These are phyloP conservation scores for Ochropleura leucogaster DNA, from an alignment of 2,888 invertebrate species.

Conservation along the genomic window DNA sequence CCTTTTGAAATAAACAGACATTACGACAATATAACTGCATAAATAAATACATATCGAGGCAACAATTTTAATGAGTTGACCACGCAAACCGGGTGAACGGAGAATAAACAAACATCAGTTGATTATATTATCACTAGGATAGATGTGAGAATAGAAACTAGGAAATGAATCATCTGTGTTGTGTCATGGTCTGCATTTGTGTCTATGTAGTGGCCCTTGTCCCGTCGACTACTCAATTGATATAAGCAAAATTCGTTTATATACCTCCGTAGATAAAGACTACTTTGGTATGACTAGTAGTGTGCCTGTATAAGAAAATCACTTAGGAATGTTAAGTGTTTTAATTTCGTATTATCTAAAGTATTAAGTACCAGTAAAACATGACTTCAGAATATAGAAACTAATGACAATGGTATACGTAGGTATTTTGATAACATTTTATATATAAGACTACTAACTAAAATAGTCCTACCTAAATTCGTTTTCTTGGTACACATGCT, in stretches of 20 bases:
- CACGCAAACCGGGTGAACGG: conserved; percentile 29
- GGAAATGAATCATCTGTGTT: conserved; percentile 46
- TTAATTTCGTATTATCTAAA: not conserved
- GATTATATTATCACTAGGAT: conserved; percentile 54
- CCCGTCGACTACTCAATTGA: conserved; percentile 6
- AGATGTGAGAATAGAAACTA: conserved; percentile 32
- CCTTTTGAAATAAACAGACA: conserved; percentile 29
- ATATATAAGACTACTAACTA: not conserved
- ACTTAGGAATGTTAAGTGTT: not conserved
- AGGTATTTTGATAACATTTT: not conserved
- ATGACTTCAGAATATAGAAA: not conserved
- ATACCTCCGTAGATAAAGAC: conserved; percentile 2
- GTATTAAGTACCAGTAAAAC: not conserved
- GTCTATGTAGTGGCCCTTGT: conserved; percentile 27
- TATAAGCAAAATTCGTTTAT: conserved; percentile 7
- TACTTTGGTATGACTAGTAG: not conserved
- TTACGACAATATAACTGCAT: conserved; percentile 24
- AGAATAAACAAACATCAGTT: conserved; percentile 51
- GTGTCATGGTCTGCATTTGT: not conserved
- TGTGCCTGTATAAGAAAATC: not conserved
- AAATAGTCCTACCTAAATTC: not conserved
- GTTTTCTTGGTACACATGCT: not conserved
- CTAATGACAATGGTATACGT: not conserved
- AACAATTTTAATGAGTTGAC: conserved; percentile 50
- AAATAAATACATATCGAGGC: conserved; percentile 25